A percentile compares a stretch with the other conserved stretches of the same genome.
Conservation (phyloP, 35 echinoderm and acorn worm genomes). For the Ptychodera flava region DNA sequence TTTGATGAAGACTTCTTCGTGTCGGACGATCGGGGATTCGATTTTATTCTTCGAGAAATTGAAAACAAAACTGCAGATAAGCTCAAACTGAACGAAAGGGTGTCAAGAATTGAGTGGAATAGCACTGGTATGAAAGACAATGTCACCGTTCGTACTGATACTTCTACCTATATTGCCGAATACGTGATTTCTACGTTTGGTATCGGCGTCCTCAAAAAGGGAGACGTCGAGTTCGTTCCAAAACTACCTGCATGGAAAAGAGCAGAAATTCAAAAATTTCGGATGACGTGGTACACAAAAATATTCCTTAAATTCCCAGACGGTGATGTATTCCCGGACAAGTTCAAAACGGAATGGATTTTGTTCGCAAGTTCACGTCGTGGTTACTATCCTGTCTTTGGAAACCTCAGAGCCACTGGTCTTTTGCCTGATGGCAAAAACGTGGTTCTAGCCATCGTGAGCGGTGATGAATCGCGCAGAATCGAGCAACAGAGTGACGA, state of each 20-base stretch:
- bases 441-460: neutral
- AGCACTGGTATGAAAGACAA: neutral
- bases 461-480: slow-evolving; percentile 2
- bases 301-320: slow-evolving; percentile 30
- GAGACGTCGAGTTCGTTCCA: slow-evolving; percentile 32
- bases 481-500: slow-evolving; percentile 7
- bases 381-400: slow-evolving; percentile 41
- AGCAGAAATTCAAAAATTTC: slow-evolving; percentile 9
- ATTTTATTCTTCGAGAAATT: neutral
- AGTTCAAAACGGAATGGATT: slow-evolving; percentile 36
- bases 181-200: slow-evolving; percentile 33
- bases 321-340: slow-evolving; percentile 11
- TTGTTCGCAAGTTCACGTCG: slow-evolving; percentile 13
- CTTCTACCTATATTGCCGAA: slow-evolving; percentile 24
- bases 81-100: neutral
- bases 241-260: slow-evolving; percentile 35
- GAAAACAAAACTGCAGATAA: neutral
- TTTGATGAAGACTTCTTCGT: neutral
- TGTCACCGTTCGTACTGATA: slow-evolving; percentile 17
- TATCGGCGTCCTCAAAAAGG: slow-evolving; percentile 27
- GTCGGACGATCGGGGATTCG: neutral
- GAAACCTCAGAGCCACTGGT: neutral
- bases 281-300: slow-evolving; percentile 14
- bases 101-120: neutral
- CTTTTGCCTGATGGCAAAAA: slow-evolving; percentile 7